Evolutionary conservation across 2,888 invertebrate species (phyloP), one percentile per base, ranked within the genome.

Genomic region (Hydrotaea diabolus): DNA sequence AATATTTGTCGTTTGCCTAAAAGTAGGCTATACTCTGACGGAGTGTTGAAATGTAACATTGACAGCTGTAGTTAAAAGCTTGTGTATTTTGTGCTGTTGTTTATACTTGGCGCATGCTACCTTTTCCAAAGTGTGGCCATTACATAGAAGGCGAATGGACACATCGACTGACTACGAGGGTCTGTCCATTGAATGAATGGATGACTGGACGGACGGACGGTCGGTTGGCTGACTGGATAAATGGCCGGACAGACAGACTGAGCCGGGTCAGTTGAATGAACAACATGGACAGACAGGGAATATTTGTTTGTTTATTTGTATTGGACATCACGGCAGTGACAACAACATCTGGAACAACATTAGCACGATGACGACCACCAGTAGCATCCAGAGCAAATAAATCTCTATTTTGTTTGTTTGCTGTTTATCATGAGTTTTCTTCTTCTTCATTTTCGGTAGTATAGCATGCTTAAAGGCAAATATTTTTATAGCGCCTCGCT

Each of bases 241-340:
- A 36, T 53, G 31, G n/a, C 23, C 31, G 53, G n/a, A 26, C 72
- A 76, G 39, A 19, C 55, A 55, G 53, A 17, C 31, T 31, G 31
- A 31, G 31, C 31, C 31, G 7, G 31, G 31, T 31, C 31, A 31
- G 31, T 4, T 31, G 31, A 31, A 31, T 31, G 31, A 7, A 31
- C 31, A 31, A 31, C 31, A 31, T 4, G 21, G 43, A 36, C 31
- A 9, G 15, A 36, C n/a, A 53, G 2, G 19, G n/a, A 17, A n/a
- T 57, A 36, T 66, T 53, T 64, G 64, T 26, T 59, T 71, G 59
- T 77, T 77, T 57, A 69, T 77, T 77, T 77, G 55, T 39, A 77
- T 57, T 49, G n/a, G n/a, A 1, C 15, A 53, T 21, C 23, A 73
- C 31, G 7, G 31, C 31, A 31, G 31, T 31, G 7, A 31, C 31